phyloP scores from a whole-genome alignment of 2,888 invertebrate genomes.

The Hyles lineata region DNA sequence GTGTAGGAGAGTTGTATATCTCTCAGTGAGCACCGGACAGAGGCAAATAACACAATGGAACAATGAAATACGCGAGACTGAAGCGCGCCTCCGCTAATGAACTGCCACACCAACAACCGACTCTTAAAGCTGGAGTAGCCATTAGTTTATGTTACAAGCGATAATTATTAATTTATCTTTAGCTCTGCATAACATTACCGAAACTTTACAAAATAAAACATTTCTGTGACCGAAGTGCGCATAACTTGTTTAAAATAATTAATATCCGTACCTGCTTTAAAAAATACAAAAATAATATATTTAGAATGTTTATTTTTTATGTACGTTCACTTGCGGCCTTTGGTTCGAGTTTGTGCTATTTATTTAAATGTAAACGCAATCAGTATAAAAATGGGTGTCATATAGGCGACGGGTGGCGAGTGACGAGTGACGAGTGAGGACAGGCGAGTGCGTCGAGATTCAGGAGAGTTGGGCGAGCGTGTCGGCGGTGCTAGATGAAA shows the following conservation, averaged over 20 bases:
- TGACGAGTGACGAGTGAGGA: constrained; percentile 38
- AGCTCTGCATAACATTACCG: constrained; percentile 23
- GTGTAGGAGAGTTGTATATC: constrained; percentile 58
- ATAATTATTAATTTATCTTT: constrained; percentile 33
- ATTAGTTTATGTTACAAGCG: constrained; percentile 34
- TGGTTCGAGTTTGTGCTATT: neutral
- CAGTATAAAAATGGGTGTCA: constrained; percentile 8
- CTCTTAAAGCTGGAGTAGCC: constrained; percentile 27
- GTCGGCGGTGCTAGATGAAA: constrained; percentile 74
- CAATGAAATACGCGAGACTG: constrained; percentile 68
- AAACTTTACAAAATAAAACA: constrained; percentile 11
- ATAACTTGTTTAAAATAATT: constrained; percentile 6
- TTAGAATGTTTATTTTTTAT: neutral
- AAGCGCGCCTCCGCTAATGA: constrained; percentile 67
- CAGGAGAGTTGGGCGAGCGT: constrained; percentile 58
- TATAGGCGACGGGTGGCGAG: constrained; percentile 20
- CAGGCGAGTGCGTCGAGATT: constrained; percentile 48
- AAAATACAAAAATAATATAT: neutral
- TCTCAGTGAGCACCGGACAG: constrained; percentile 63
- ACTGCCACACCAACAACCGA: constrained; percentile 47
- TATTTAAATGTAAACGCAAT: neutral
- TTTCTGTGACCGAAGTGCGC: neutral
- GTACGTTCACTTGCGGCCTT: neutral
- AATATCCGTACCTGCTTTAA: constrained; percentile 3
- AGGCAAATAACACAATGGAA: constrained; percentile 65